Conservation (phyloP, 2,888 invertebrate genomes). For the Himalopsyche anomala region DNA sequence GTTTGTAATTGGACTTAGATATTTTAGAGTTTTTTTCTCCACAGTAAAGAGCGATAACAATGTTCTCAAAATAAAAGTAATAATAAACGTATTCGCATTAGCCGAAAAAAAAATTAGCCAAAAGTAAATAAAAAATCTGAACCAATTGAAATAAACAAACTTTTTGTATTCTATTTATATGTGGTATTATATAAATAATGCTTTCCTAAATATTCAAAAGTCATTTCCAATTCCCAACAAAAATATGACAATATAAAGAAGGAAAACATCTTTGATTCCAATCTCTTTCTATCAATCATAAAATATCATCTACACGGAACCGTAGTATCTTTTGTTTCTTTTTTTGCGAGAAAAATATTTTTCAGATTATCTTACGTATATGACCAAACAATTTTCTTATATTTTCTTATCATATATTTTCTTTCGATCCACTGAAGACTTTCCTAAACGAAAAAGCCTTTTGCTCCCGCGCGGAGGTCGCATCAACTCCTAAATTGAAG, state of each 20-base stretch:
- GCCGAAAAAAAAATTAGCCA: too few relatives aligned
- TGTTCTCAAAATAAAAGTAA: too few relatives aligned
- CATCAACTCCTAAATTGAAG: conserved; percentile 63
- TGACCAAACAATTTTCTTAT: conserved; percentile 48
- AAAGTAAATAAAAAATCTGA: too few relatives aligned
- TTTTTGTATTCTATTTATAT: too few relatives aligned
- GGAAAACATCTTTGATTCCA: not conserved
- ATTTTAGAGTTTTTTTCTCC: too few relatives aligned
- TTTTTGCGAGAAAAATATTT: conserved; percentile 7
- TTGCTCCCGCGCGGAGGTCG: conserved; percentile 53
- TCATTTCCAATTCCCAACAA: conserved; percentile 17
- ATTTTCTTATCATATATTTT: conserved; percentile 51
- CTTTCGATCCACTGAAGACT: conserved; percentile 47
- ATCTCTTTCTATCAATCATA: conserved; percentile 32
- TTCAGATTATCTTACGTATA: conserved; percentile 29
- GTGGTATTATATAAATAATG: too few relatives aligned
- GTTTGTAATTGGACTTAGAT: too few relatives aligned
- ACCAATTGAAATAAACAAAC: too few relatives aligned
- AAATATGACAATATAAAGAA: conserved; percentile 2
- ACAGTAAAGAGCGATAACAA: too few relatives aligned
- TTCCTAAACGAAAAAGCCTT: conserved; percentile 50
- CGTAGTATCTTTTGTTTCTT: conserved; percentile 2
- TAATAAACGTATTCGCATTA: too few relatives aligned
- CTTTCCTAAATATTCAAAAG: not conserved
- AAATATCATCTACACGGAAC: not conserved